These are phyloP conservation scores for Cryptus viduatorius DNA, from an alignment of 2,888 invertebrate species.

Conservation along the genomic window DNA sequence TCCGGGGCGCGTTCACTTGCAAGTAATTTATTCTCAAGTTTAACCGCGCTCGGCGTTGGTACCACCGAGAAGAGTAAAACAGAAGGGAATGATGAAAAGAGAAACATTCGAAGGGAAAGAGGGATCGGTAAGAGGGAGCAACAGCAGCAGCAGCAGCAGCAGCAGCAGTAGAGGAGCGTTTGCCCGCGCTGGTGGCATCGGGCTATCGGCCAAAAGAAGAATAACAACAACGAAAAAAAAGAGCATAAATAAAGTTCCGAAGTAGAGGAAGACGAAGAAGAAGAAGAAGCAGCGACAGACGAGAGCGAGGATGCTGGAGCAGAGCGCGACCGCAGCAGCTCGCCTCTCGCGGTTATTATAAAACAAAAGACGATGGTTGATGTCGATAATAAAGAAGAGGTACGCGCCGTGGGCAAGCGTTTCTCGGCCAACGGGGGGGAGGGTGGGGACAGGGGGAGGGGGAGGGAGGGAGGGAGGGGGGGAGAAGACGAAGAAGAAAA, in stretches of 20 bases:
- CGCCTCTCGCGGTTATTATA: conserved; percentile 81
- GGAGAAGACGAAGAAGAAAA: conserved; percentile 17
- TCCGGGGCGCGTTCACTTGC: conserved; percentile 49
- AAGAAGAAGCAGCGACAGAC: conserved; percentile 63
- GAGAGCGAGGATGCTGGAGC: conserved; percentile 68
- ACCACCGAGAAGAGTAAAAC: conserved; percentile 38
- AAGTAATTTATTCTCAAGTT: conserved; percentile 77
- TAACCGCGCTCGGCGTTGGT: conserved; percentile 62
- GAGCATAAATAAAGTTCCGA: conserved; percentile 35
- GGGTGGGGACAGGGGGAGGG: not conserved
- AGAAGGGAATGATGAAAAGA: conserved; percentile 39
- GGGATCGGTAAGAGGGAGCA: conserved; percentile 41
- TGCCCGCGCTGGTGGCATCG: conserved; percentile 55
- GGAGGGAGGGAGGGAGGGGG: conserved; percentile 35
- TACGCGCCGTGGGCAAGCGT: conserved; percentile 74
- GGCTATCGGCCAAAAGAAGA: conserved; percentile 42
- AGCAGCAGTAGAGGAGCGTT: conserved; percentile 61
- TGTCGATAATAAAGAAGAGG: conserved; percentile 84
- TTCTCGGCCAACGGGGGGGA: conserved; percentile 54
- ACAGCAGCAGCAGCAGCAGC: conserved; percentile 6
- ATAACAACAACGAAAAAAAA: conserved; percentile 42
- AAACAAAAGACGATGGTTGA: conserved; percentile 83
- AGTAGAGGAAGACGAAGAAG: conserved; percentile 47
- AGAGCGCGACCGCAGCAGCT: conserved; percentile 67
- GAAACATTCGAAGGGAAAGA: conserved; percentile 43